Evolutionary conservation across 2,113 vertebrate species (phyloP).

Genomic region (Ophthalmolycus amberensis): DNA sequence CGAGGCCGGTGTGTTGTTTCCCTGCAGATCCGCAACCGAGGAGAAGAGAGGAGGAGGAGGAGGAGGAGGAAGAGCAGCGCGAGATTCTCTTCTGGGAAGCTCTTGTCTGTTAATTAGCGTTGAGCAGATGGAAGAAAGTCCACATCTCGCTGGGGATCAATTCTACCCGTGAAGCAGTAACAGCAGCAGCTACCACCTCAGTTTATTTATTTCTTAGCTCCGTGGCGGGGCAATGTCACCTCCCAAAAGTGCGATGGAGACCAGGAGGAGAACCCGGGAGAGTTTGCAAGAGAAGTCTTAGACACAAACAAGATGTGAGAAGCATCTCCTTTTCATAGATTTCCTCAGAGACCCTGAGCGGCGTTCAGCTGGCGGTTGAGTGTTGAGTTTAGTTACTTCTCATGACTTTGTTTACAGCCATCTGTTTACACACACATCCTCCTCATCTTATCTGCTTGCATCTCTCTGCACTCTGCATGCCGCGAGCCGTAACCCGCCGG

Average conservation of each 20-base stretch:
- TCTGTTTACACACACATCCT: slow-evolving; percentile 74
- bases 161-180: slow-evolving; percentile 63
- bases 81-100: slow-evolving; percentile 68
- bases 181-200: slow-evolving; percentile 36
- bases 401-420: slow-evolving; percentile 78
- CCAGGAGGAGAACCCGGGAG: slow-evolving; percentile 59
- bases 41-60: slow-evolving; percentile 48
- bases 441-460: slow-evolving; percentile 48
- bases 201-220: slow-evolving; percentile 77
- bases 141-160: slow-evolving; percentile 76
- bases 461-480: slow-evolving; percentile 11
- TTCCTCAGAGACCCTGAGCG: slow-evolving; percentile 65
- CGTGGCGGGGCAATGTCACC: slow-evolving; percentile 56
- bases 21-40: slow-evolving; percentile 57
- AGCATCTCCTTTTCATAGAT: slow-evolving; percentile 45
- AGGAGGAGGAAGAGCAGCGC: slow-evolving; percentile 50
- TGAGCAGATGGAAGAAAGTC: slow-evolving; percentile 81
- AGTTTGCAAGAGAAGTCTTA: slow-evolving; percentile 51
- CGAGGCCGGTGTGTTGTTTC: slow-evolving; percentile 55
- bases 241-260: slow-evolving; percentile 63
- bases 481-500: slow-evolving; percentile 49
- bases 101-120: slow-evolving; percentile 82
- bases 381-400: slow-evolving; percentile 75
- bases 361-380: slow-evolving; percentile 55
- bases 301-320: slow-evolving; percentile 54